Base-by-base conservation (phyloP, 2,888 invertebrate genomes). In the Andrena bicolor region DNA sequence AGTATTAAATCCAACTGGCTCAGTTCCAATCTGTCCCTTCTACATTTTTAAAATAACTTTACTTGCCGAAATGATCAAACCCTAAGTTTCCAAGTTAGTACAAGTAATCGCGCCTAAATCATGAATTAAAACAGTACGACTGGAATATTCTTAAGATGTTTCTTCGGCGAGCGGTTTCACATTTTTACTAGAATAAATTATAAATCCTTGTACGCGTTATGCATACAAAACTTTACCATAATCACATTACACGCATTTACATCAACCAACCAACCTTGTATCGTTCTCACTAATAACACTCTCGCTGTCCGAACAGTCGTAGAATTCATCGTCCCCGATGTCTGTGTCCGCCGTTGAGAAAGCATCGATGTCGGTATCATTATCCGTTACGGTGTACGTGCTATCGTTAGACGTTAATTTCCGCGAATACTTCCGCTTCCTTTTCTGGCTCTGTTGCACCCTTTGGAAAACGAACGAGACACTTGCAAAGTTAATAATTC, bases 251-350 rank as follows among this genome's bases (percentile, higher is more conserved):
- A 51, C 20, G 13, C n/a, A 65, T n/a, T 51, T 65, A 4, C n/a
- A 71, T 48, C 63, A 66, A 48, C 30, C 20, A 75, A 91, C 90
- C 75, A 88, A 94, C 93, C 92, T 90, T 80, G 87, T 90, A 48
- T 91, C 90, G 32, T 86, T 87, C 64, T 93, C 92, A 30, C 86
- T 89, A 73, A 78, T 79, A 49, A 80, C 87, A 35, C 87, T 87
- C 81, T 93, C 93, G 51, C 91, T 91, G 56, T 93, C 93, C 0
- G 93, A 93, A 72, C 93, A 94, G 76, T 94, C 94, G 73, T 91
- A 93, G 81, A 93, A 94, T 83, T 93, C 94, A 61, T 94, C 93
- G 56, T 93, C 93, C 0, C 88, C 92, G 41, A 92, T 81, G 69
- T 93, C 93, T 20, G 93, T 93, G n/a, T 90, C 93, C 7, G 92